phyloP scores from a whole-genome alignment of 37 sponge, comb jelly and placozoan genomes.

The Amphimedon queenslandica region DNA sequence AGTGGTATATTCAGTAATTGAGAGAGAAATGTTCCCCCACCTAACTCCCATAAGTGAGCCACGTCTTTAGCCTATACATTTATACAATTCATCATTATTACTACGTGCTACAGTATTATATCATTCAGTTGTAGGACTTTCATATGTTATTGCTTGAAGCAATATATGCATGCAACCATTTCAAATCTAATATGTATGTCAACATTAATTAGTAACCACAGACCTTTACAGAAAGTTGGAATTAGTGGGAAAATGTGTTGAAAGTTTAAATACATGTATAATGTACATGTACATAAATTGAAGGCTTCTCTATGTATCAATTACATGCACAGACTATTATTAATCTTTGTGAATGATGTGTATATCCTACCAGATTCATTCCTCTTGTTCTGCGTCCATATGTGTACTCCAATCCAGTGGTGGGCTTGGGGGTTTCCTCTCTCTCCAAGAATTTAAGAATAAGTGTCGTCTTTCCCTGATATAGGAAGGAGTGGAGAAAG shows the following conservation, averaged over 20 bases:
- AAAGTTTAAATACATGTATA: too few relatives aligned
- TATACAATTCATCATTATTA: neutral
- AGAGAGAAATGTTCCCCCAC: constrained; percentile 86
- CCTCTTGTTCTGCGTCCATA: constrained; percentile 78
- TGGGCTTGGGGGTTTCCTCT: constrained; percentile 85
- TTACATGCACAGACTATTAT: too few relatives aligned
- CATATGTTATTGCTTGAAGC: too few relatives aligned
- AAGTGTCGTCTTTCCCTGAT: constrained; percentile 84
- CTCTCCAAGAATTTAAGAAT: constrained; percentile 89
- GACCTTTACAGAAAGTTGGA: neutral
- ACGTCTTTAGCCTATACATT: constrained; percentile 75
- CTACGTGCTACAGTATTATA: neutral
- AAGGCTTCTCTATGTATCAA: too few relatives aligned
- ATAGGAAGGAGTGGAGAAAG: neutral
- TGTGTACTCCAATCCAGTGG: constrained; percentile 89
- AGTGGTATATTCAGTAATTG: constrained; percentile 65
- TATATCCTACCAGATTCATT: constrained; percentile 42
- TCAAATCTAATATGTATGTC: too few relatives aligned
- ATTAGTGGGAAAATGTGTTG: neutral
- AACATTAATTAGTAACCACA: too few relatives aligned
- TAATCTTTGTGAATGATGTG: neutral
- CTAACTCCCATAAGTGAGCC: constrained; percentile 92
- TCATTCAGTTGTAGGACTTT: too few relatives aligned
- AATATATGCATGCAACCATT: too few relatives aligned
- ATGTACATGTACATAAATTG: too few relatives aligned